Conservation (phyloP, 2,888 invertebrate genomes). For the Phrixothrix hirtus region DNA sequence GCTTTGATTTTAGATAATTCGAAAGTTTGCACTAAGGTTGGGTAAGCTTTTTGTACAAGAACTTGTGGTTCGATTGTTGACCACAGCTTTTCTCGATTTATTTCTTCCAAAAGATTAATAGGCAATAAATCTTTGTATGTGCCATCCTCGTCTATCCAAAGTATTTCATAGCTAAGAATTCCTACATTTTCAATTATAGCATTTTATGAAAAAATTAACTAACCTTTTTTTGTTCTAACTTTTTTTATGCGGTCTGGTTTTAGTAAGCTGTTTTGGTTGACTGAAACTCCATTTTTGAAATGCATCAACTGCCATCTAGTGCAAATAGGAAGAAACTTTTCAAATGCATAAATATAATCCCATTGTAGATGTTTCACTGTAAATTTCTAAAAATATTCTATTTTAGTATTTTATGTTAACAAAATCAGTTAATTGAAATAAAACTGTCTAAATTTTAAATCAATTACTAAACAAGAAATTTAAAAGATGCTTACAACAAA, state of each 20-base stretch:
- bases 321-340: constrained; percentile 75
- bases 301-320: constrained; percentile 74
- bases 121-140: constrained; percentile 65
- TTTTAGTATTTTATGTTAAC: no score
- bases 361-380: constrained; percentile 70
- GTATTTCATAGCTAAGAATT: constrained; percentile 71
- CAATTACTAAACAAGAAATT: no score
- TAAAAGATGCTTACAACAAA: constrained; percentile 64
- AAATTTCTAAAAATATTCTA: constrained; percentile 66
- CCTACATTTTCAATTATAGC: constrained; percentile 50
- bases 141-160: constrained; percentile 67
- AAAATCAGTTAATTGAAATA: no score
- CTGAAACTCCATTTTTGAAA: no score
- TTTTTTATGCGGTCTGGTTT: constrained; percentile 62
- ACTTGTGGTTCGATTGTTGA: constrained; percentile 71
- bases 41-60: constrained; percentile 65
- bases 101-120: constrained; percentile 60
- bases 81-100: constrained; percentile 59
- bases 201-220: constrained; percentile 2
- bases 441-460: no score
- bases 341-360: constrained; percentile 75
- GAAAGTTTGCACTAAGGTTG: constrained; percentile 63
- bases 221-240: constrained; percentile 58
- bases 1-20: constrained; percentile 60
- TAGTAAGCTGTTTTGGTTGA: neutral